Percentiles rank a stretch among this genome's conserved stretches.
Conservation (phyloP, 2,797 vertebrate species). For the Characodon lateralis region DNA sequence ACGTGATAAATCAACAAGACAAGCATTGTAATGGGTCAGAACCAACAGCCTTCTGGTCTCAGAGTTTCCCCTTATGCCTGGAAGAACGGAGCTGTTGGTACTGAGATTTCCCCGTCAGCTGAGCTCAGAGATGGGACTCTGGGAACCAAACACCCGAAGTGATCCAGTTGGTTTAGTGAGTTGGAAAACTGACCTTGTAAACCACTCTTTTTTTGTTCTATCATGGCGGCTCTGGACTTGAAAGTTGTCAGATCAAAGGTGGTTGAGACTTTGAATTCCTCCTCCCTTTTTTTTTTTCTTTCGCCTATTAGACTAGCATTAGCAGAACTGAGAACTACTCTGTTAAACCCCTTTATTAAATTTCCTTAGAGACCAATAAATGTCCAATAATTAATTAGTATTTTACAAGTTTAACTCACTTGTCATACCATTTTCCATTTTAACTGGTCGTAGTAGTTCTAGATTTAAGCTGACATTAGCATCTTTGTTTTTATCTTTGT, state of each 20-base stretch:
- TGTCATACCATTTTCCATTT: not conserved
- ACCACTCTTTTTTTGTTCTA: not conserved
- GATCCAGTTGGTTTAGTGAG: not conserved
- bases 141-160: not conserved
- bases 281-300: not conserved
- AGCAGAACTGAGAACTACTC: not conserved
- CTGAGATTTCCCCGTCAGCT: not conserved
- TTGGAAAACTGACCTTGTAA: not conserved
- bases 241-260: not conserved
- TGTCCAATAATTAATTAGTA: not conserved
- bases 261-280: not conserved
- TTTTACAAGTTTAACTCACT: not conserved
- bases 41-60: not conserved
- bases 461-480: not conserved
- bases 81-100: not conserved
- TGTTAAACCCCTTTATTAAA: not conserved
- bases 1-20: not conserved
- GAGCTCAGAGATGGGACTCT: not conserved
- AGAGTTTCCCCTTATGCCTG: not conserved
- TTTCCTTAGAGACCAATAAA: not conserved
- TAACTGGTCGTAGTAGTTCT: not conserved
- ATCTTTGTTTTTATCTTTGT: not conserved
- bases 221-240: not conserved
- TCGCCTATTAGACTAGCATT: not conserved
- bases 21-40: not conserved